Conservation (phyloP, 2,113 vertebrate genomes). For the Noctilio leporinus region DNA sequence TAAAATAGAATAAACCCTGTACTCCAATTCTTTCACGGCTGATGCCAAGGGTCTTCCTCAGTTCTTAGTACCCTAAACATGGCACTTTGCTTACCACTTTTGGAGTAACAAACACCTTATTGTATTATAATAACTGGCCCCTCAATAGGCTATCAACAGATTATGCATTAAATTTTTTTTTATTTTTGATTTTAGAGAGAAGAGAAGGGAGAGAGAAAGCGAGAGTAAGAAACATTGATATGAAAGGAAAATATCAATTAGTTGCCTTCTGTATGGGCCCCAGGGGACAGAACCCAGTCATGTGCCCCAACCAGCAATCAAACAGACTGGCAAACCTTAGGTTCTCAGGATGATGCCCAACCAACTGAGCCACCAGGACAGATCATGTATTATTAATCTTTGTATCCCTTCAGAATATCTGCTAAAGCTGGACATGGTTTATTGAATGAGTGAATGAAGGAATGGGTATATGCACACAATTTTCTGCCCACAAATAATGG, state of each 20-base stretch:
- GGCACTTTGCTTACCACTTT: neutral
- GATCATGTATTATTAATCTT: neutral
- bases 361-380: too few relatives aligned
- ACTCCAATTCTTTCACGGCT: neutral
- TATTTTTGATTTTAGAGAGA: too few relatives aligned
- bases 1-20: neutral
- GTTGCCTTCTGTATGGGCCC: too few relatives aligned
- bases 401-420: neutral
- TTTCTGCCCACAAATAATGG: neutral
- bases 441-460: neutral
- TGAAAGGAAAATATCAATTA: too few relatives aligned
- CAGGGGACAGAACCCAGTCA: too few relatives aligned
- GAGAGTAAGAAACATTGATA: too few relatives aligned
- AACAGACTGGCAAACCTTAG: too few relatives aligned
- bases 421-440: neutral
- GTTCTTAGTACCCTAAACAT: neutral
- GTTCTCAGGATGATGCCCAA: too few relatives aligned
- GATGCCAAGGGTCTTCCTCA: neutral
- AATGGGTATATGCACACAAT: neutral
- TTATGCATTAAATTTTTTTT: neutral
- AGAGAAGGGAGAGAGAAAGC: too few relatives aligned
- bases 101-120: neutral
- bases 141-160: neutral
- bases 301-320: too few relatives aligned
- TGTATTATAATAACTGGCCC: neutral